A percentile compares a stretch with the other conserved stretches of the same genome.
These are phyloP conservation scores for Muscicapa comitata DNA, from an alignment of 2,797 vertebrate species.

Conservation along the genomic window DNA sequence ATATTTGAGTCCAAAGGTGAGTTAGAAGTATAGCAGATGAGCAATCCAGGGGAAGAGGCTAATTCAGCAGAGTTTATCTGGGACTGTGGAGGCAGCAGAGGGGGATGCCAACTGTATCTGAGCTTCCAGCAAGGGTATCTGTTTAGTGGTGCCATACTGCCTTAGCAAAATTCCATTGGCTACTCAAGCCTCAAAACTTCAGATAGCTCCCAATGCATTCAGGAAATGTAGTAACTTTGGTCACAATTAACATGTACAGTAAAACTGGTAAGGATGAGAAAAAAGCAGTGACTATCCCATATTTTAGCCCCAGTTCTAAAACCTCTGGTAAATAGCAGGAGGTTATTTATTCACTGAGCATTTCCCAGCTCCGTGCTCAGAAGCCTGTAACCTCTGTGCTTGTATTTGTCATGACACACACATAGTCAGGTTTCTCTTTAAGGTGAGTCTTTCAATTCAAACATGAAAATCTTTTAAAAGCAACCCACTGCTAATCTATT, in stretches of 20 bases:
- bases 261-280: background rate
- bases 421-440: background rate
- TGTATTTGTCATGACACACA: background rate
- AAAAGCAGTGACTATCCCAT: background rate
- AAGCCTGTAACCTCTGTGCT: background rate
- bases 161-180: background rate
- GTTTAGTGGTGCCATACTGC: background rate
- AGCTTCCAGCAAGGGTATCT: background rate
- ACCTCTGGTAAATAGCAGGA: background rate
- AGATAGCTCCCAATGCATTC: background rate
- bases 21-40: background rate
- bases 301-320: background rate
- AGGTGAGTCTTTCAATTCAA: background rate
- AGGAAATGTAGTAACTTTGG: background rate
- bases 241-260: background rate
- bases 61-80: background rate
- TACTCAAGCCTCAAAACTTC: background rate
- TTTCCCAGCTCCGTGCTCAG: background rate
- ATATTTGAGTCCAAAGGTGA: constrained; percentile 33
- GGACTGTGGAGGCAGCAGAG: background rate
- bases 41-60: background rate
- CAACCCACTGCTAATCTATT: background rate
- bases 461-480: background rate
- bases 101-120: background rate
- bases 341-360: background rate